Conservation (phyloP, 2,888 invertebrate genomes). For the Ormia ochracea region DNA sequence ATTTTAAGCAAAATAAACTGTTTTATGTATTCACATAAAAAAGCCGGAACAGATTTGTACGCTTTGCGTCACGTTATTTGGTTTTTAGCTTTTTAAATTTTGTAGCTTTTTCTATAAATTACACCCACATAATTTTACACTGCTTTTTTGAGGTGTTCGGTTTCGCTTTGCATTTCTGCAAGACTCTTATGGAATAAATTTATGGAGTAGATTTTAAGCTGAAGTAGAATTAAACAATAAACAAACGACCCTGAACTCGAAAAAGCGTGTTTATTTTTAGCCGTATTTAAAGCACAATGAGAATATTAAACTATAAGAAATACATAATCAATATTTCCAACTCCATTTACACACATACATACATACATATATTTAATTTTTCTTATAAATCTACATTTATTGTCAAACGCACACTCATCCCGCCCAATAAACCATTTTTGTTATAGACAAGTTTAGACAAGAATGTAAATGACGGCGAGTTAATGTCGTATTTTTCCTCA, state of each 20-base stretch:
- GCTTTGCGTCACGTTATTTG: constrained; percentile 55
- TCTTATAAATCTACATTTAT: neutral
- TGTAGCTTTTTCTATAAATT: constrained; percentile 5
- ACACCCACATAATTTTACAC: constrained; percentile 53
- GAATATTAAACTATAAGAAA: constrained; percentile 2
- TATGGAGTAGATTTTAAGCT: constrained; percentile 41
- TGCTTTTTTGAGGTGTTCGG: constrained; percentile 5
- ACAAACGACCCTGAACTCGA: constrained; percentile 61
- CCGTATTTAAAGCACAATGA: neutral
- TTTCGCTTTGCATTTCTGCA: constrained; percentile 15
- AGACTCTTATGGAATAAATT: constrained; percentile 17
- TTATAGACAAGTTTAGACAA: neutral
- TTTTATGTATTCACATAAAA: neutral
- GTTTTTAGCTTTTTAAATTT: neutral
- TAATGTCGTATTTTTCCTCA: neutral
- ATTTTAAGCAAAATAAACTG: no score
- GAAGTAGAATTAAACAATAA: constrained; percentile 43
- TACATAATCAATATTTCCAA: no score
- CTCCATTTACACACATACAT: no score
- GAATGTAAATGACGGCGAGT: neutral
- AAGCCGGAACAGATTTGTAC: constrained; percentile 45
- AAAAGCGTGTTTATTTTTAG: constrained; percentile 39
- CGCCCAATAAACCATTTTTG: neutral
- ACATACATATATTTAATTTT: neutral
- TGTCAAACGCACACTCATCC: neutral